Evolutionary conservation across 2,888 invertebrate species (phyloP), one percentile per base, ranked within the genome.

Genomic region (Coelopa pilipes): DNA sequence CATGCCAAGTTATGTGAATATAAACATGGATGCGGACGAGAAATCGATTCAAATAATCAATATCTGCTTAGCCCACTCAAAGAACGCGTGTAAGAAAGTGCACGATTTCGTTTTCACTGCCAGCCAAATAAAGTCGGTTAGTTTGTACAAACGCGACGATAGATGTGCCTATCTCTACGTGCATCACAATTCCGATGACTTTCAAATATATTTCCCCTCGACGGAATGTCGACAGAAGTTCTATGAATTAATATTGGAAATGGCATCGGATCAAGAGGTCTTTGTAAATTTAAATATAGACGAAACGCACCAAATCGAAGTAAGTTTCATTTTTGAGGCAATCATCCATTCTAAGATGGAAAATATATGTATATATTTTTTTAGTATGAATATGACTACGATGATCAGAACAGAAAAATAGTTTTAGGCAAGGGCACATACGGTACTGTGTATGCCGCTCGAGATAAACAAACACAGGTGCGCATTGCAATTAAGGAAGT

Each of bases 401-500:
- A 98, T 88, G 97, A 98, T 84, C 92, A 92, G 86, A 94, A 93
- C 78, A 94, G 94, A 80, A 92, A 94, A 75, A 92, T 96, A 13
- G 88, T 97, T 13, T 90, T 99, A 60, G 98, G 99, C 1, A 95
- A 95, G 86, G 99, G 99, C 21, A 97, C 98, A 0, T 99, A 97
- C 86, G 99, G 99, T 11, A 90, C 94, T 0, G 98, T 99, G 9
- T 99, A 94, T 87, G 97, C 98, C 0, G 98, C 98, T 0, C 89
- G 96, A 1, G 98, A 99, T 88, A 91, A 96, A 78, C 95, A 94
- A 86, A 99, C 96, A 0, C 98, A 97, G 90, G 93, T 94, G 79
- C 90, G 96, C 75, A 98, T 99, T 80, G 99, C 99, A 2, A 96
- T 99, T 19, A 99, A 99, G 87, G 99, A 99, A 89, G 96, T 99